Percentiles rank a stretch among this genome's conserved stretches.
Evolutionary conservation across 2,797 vertebrate genomes (phyloP).

Genomic region (Anguilla megastoma): DNA sequence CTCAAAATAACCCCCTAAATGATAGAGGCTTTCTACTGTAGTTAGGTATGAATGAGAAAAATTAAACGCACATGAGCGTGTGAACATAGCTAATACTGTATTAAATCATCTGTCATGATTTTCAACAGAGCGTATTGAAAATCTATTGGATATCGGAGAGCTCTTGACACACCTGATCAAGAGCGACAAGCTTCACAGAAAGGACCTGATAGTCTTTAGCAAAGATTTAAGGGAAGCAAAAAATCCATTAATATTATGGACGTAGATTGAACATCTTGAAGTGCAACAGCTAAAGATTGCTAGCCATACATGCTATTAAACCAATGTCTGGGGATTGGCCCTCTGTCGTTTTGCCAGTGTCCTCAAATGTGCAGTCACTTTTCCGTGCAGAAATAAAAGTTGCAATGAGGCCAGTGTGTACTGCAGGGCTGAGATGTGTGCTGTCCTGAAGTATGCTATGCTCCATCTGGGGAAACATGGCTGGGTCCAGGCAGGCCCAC

Average conservation of each 20-base stretch:
- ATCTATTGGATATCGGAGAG: not conserved
- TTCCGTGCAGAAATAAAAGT: not conserved
- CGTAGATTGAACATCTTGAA: not conserved
- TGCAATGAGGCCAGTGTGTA: not conserved
- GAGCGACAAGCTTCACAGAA: not conserved
- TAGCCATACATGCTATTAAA: not conserved
- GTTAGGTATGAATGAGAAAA: not conserved
- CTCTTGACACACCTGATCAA: conserved; percentile 5
- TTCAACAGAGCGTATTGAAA: not conserved
- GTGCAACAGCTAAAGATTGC: not conserved
- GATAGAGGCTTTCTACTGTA: not conserved
- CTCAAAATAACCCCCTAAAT: not conserved
- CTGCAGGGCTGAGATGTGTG: not conserved
- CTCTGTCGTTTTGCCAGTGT: not conserved
- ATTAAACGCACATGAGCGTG: not conserved
- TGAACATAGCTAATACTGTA: not conserved
- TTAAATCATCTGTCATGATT: not conserved
- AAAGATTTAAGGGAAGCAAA: not conserved
- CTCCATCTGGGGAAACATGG: not conserved
- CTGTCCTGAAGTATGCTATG: not conserved
- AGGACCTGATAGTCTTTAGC: not conserved
- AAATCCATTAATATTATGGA: not conserved
- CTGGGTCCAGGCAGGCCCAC: conserved; percentile 12
- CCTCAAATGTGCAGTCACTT: not conserved
- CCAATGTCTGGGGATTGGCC: not conserved